phyloP scores from a whole-genome alignment of 2,888 invertebrate species.

The Protonemura montana region DNA sequence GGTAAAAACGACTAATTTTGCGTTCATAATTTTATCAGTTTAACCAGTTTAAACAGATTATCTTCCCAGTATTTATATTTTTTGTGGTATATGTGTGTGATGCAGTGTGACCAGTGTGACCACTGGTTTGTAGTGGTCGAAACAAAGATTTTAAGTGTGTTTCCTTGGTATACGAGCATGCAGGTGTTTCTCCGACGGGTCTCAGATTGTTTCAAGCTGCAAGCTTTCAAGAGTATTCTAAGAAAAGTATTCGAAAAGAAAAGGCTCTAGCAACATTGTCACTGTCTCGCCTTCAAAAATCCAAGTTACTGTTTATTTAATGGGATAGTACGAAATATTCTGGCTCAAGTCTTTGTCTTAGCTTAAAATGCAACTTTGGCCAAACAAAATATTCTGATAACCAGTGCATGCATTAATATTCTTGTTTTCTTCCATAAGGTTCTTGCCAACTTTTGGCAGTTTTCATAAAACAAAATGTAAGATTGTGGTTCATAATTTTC shows the following conservation, averaged over 20 bases:
- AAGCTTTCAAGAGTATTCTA: neutral
- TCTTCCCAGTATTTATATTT: too few relatives aligned
- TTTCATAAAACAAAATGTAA: neutral
- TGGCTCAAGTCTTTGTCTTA: neutral
- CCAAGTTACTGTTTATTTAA: neutral
- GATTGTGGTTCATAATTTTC: neutral
- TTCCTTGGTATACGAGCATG: neutral
- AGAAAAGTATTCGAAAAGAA: neutral
- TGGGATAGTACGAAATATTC: neutral
- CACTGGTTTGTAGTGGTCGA: too few relatives aligned
- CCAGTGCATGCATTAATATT: neutral
- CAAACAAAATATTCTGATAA: neutral
- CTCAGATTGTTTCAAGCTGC: neutral
- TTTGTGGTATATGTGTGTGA: too few relatives aligned
- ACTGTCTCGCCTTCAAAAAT: neutral
- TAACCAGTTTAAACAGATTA: too few relatives aligned
- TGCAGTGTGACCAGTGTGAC: too few relatives aligned
- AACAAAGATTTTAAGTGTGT: too few relatives aligned
- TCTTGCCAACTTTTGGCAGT: neutral
- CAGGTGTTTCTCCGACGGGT: neutral
- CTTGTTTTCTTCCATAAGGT: neutral
- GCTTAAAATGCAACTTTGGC: neutral
- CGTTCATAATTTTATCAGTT: too few relatives aligned
- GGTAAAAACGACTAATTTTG: too few relatives aligned
- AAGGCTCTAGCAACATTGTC: neutral